These are phyloP conservation scores for Diadema setosum DNA, from an alignment of 35 echinoderm and acorn worm genomes.

Conservation along the genomic window DNA sequence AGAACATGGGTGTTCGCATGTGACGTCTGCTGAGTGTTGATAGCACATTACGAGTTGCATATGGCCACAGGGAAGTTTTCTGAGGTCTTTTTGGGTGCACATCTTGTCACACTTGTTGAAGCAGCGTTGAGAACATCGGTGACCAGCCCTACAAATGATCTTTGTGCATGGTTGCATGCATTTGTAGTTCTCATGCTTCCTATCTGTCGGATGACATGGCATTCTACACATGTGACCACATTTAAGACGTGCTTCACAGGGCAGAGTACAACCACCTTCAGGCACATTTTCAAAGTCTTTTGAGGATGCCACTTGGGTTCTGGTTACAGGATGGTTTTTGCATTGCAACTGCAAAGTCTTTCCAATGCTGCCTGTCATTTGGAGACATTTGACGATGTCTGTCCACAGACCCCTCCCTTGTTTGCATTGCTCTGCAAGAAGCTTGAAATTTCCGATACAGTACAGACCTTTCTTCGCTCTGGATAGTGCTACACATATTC, in stretches of 20 bases:
- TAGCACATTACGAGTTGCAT: constrained; percentile 27
- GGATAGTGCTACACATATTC: constrained; percentile 90
- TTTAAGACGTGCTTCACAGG: constrained; percentile 47
- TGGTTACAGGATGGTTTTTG: constrained; percentile 65
- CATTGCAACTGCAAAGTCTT: constrained; percentile 39
- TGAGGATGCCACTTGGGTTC: not conserved
- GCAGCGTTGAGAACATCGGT: constrained; percentile 45
- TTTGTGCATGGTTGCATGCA: constrained; percentile 66
- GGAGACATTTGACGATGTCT: constrained; percentile 30
- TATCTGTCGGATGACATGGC: constrained; percentile 72
- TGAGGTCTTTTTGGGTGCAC: constrained; percentile 8
- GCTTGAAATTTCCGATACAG: constrained; percentile 82
- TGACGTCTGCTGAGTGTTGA: not conserved
- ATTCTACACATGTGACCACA: constrained; percentile 80
- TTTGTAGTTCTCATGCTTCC: constrained; percentile 57
- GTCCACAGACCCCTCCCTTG: constrained; percentile 36
- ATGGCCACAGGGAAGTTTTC: constrained; percentile 49
- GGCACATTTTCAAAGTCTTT: constrained; percentile 67
- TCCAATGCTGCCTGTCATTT: constrained; percentile 10
- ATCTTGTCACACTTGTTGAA: constrained; percentile 20
- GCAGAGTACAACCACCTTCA: constrained; percentile 77
- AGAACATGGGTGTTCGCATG: constrained; percentile 29
- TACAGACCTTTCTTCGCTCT: constrained; percentile 82
- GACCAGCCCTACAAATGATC: not conserved
- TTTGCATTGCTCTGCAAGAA: constrained; percentile 14